Conservation (phyloP, 2,113 vertebrate genomes). For the Reinhardtius hippoglossoides region DNA sequence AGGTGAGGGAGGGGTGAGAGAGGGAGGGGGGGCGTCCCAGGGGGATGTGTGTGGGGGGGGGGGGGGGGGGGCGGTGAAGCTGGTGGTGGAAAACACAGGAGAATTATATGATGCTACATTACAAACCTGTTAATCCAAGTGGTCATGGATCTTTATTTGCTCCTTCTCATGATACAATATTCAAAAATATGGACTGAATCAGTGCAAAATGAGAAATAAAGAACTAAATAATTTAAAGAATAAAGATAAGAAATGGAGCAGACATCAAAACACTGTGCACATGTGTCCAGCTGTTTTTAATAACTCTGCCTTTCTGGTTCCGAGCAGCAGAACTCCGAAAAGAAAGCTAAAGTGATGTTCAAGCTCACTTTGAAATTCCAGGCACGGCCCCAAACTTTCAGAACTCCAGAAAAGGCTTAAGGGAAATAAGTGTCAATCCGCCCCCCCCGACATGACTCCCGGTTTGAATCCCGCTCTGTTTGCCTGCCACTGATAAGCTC, state of each 20-base stretch:
- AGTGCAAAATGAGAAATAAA: background rate
- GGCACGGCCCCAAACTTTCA: constrained; percentile 17
- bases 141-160: background rate
- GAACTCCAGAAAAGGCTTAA: constrained; percentile 19
- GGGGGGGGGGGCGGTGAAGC: background rate
- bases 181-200: too few relatives aligned
- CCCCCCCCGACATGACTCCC: constrained; percentile 19
- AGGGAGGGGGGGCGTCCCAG: constrained; percentile 28
- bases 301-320: too few relatives aligned
- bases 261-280: too few relatives aligned
- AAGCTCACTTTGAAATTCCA: background rate
- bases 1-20: background rate
- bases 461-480: constrained; percentile 22
- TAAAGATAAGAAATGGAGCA: too few relatives aligned
- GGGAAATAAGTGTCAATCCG: constrained; percentile 36
- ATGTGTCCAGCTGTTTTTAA: too few relatives aligned
- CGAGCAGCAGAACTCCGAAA: background rate
- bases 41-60: background rate
- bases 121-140: background rate
- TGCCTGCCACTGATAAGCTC: constrained; percentile 47
- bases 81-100: background rate
- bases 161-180: background rate
- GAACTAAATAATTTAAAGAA: background rate
- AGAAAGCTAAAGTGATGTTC: background rate
- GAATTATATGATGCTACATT: background rate